Percentiles rank a stretch among this genome's conserved stretches.
Evolutionary conservation across 2,113 vertebrate genomes (phyloP).

Genomic region (Galemys pyrenaicus): DNA sequence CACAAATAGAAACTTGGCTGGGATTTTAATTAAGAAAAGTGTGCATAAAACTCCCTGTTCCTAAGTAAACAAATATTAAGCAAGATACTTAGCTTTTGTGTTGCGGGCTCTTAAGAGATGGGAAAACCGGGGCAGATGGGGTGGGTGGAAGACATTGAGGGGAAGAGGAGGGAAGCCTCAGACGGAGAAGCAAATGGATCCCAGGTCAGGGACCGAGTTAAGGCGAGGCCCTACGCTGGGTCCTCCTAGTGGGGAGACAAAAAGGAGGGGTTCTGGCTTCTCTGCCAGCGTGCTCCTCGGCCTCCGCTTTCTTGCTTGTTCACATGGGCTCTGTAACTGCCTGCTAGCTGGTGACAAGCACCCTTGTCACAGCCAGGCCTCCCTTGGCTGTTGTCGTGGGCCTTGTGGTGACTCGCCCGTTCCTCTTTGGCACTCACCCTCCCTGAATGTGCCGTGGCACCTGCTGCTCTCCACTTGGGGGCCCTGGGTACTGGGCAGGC

Average conservation of each 20-base stretch:
- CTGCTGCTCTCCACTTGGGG: background rate
- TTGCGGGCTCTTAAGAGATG: constrained; percentile 24
- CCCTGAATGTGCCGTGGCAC: too few relatives aligned
- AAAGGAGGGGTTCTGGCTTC: background rate
- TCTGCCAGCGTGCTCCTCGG: background rate
- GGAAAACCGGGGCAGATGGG: background rate
- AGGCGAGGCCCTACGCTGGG: background rate
- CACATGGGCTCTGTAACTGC: background rate
- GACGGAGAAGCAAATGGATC: constrained; percentile 34
- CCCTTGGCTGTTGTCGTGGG: background rate
- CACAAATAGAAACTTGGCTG: constrained; percentile 71
- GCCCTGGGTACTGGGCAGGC: background rate
- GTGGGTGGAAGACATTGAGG: background rate
- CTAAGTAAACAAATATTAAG: constrained; percentile 71
- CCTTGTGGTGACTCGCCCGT: too few relatives aligned
- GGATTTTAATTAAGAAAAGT: constrained; percentile 75
- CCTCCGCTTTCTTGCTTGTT: background rate
- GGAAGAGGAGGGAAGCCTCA: background rate
- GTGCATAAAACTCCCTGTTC: constrained; percentile 71
- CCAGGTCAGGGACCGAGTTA: background rate
- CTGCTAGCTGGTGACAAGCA: background rate
- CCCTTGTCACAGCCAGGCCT: background rate
- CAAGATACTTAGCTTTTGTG: constrained; percentile 42
- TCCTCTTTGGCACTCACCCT: too few relatives aligned
- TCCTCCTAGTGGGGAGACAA: background rate